Base-by-base conservation (phyloP, 2,113 vertebrate genomes). In the Halichoerus grypus region DNA sequence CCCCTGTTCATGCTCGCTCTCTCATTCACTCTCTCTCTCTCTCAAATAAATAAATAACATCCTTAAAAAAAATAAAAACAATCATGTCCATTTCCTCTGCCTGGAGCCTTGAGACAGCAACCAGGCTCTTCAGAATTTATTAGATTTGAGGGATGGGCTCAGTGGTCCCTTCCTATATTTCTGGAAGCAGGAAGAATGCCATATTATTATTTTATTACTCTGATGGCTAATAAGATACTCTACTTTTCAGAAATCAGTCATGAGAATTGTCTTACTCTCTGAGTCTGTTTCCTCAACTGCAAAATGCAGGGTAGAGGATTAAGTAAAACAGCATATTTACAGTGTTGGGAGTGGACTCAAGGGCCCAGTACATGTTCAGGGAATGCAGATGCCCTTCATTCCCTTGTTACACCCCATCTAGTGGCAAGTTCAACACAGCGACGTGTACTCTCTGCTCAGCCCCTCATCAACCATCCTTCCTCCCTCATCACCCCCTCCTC, bases 231-330 rank as follows among this genome's bases (percentile, higher is more conserved):
- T 42, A 55, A 59, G 53, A 69, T 57, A 80, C 51, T 87, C 81
- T 59, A 71, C 74, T 95, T 95, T 88, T 71, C 21, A 84, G 69
- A 96, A 92, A 82, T 14, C 4, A 36, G 21, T 28, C 63, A 55
- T 24, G n/a, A 91, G 57, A 89, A 98, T 71, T n/a, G 7, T 55
- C 19, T 76, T 16, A 24, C 76, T 80, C 67, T 88, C 90, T 28
- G 31, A 49, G 49, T 28, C 69, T 87, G 59, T 84, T 88, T 74
- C 69, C 74, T 90, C 94, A 31, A n/a, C 24, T 39, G 55, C 28
- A 67, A 67, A n/a, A 8, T 26, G 36, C 82, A 71, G 11, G 18
- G 42, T 63, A 51, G 69, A 71, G 51, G 18, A 57, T 42, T 69
- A 69, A 71, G 42, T 91, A 88, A 79, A 79, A 57, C 42, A 55